Evolutionary conservation across 2,797 vertebrate genomes (phyloP), one percentile per base, ranked within the genome.

Genomic region (Anguilla marmorata): DNA sequence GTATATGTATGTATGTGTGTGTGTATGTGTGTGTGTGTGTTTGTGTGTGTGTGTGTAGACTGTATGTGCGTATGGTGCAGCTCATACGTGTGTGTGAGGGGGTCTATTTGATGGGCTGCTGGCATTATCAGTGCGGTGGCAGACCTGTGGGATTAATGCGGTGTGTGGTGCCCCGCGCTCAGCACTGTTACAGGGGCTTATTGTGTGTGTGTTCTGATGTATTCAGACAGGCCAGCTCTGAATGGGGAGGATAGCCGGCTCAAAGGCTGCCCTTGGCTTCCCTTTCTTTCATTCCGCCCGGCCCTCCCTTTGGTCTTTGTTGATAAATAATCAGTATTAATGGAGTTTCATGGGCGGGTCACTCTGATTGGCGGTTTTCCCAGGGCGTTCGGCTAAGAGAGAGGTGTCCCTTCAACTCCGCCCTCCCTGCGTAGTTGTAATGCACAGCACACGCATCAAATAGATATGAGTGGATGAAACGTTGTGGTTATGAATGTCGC

Each of bases 1-100:
- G 50, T 16, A n/a, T 30, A 19, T 85, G 50, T 84, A 1, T 74
- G 21, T 66, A 1, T 63, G 3, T 63, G 0, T n/a, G 1, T 19
- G 19, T 85, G 85, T 82, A n/a, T 85, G 9, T 52, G 11, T 89
- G 48, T 66, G 45, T 41, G 30, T 89, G 63, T 60, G 58, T 85
- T 69, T 88, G 41, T 84, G 63, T 45, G 19, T 21, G 56, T 11
- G 50, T 11, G 50, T 11, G 50, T 41, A 41, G 37, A 41, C 37
- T 41, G 37, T 41, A 41, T 16, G 79, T 87, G 82, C 85, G 58
- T 63, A 5, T 79, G 16, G 6, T 52, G 50, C 50, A 52, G 50
- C 50, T 11, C 6, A 52, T 7, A 52, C 79, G 66, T 88, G 37
- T 76, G 63, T 30, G 19, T 33, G 56, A 60, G 58, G 16, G 58